Conservation (phyloP, 1,140 invertebrate genomes). For the Lepidurus couesii region DNA sequence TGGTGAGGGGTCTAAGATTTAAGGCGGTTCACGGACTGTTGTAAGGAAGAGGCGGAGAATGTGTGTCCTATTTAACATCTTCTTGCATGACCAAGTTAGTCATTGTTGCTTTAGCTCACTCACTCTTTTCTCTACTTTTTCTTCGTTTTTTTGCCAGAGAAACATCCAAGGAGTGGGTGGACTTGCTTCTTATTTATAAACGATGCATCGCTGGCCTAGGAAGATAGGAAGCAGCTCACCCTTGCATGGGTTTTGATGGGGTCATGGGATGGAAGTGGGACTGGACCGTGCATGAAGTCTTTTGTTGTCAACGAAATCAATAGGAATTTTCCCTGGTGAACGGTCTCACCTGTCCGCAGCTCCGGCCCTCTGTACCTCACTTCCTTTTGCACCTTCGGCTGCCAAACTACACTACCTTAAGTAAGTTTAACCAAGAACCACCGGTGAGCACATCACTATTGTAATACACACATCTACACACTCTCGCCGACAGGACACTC, state of each 20-base stretch:
- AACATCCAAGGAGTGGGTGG: constrained; percentile 8
- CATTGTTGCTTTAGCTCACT: not conserved
- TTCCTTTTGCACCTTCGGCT: not conserved
- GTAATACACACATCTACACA: not conserved
- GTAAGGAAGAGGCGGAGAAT: not conserved
- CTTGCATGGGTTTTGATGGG: not conserved
- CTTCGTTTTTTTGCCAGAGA: not conserved
- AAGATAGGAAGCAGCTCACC: not conserved
- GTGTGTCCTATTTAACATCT: not conserved
- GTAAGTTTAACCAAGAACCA: constrained; percentile 22
- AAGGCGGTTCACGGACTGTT: not conserved
- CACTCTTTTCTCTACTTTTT: not conserved
- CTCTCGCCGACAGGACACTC: not conserved
- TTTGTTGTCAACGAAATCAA: constrained; percentile 19
- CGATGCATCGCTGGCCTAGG: not conserved
- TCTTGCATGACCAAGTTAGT: constrained; percentile 12
- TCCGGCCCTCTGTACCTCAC: not conserved
- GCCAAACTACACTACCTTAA: constrained; percentile 11
- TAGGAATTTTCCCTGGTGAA: constrained; percentile 22
- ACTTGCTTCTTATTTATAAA: constrained; percentile 22
- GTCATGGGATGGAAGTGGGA: constrained; percentile 9
- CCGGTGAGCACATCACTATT: not conserved
- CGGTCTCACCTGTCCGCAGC: constrained; percentile 13
- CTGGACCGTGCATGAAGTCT: constrained; percentile 20
- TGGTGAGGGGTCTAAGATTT: not conserved